These are phyloP conservation scores for Cydia splendana DNA, from an alignment of 1,140 invertebrate genomes.

Conservation along the genomic window DNA sequence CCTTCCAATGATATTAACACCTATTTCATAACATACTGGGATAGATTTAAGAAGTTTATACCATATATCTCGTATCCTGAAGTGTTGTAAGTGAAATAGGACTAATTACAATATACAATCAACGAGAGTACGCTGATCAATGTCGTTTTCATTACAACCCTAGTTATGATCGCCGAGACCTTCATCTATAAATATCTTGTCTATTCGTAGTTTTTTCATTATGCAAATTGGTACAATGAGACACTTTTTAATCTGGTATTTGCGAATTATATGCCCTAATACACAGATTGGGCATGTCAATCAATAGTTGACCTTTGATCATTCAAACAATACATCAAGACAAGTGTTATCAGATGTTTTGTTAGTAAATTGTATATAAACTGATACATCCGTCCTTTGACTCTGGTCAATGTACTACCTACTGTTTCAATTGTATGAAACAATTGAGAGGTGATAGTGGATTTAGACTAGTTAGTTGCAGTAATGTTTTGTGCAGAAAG, in stretches of 20 bases:
- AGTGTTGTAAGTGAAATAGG: not conserved
- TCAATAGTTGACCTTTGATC: slow-evolving; percentile 32
- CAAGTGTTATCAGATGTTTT: slow-evolving; percentile 33
- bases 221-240: slow-evolving; percentile 18
- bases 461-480: slow-evolving; percentile 1
- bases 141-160: slow-evolving; percentile 58
- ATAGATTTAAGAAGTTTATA: not conserved
- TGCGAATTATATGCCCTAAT: not conserved
- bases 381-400: slow-evolving; percentile 7
- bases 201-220: slow-evolving; percentile 38
- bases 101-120: slow-evolving; percentile 31
- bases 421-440: slow-evolving; percentile 10
- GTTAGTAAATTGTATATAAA: slow-evolving; percentile 25
- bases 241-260: not conserved
- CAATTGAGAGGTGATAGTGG: not conserved
- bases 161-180: slow-evolving; percentile 55
- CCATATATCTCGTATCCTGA: not conserved
- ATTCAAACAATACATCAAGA: slow-evolving; percentile 8
- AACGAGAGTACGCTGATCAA: slow-evolving; percentile 39
- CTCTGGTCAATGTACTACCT: not conserved
- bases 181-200: slow-evolving; percentile 69
- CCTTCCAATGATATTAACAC: slow-evolving; percentile 44
- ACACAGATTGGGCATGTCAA: not conserved
- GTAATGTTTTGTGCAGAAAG: not conserved
- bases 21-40: slow-evolving; percentile 20